These are phyloP conservation scores for Tachuris rubrigastra DNA, from an alignment of 2,113 vertebrate species.

Conservation along the genomic window DNA sequence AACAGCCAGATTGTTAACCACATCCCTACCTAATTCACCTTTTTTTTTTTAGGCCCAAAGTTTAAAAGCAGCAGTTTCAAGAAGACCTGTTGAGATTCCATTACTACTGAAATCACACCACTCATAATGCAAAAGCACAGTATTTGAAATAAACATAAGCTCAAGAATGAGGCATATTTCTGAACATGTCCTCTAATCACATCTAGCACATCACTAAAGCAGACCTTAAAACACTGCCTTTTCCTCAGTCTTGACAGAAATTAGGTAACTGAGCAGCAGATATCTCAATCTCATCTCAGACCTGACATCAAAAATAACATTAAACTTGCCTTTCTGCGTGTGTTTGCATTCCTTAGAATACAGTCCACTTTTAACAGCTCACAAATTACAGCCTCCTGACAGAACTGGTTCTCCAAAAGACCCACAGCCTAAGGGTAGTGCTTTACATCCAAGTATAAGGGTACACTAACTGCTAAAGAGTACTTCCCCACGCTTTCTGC, in stretches of 20 bases:
- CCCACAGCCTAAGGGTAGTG: neutral
- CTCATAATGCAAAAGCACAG: rapidly evolving
- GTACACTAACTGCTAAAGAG: neutral
- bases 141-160: neutral
- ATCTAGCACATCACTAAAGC: neutral
- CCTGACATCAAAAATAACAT: neutral
- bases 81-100: neutral
- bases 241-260: neutral
- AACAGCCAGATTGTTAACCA: neutral
- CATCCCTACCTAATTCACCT: neutral
- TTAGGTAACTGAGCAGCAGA: neutral
- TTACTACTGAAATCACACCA: neutral
- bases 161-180: neutral
- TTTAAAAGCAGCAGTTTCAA: neutral
- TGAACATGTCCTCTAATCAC: neutral
- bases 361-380: neutral
- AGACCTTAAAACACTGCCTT: neutral
- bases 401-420: neutral
- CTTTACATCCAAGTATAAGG: neutral
- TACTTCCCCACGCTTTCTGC: neutral
- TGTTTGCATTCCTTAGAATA: neutral
- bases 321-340: neutral
- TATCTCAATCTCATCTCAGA: neutral
- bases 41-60: neutral
- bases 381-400: neutral